Evolutionary conservation across 2,113 vertebrate species (phyloP).

Genomic region (Eolophus roseicapilla): DNA sequence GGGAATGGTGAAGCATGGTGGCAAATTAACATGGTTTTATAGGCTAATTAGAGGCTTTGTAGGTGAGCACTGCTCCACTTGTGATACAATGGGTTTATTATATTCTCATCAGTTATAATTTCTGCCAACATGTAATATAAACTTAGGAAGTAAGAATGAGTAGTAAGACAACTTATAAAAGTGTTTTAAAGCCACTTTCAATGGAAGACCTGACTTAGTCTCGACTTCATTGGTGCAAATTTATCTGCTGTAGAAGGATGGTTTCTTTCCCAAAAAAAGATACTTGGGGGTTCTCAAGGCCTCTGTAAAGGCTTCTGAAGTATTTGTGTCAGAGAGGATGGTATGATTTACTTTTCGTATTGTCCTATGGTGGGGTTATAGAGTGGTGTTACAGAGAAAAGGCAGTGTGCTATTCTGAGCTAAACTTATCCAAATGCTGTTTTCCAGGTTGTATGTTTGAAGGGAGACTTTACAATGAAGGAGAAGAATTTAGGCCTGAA

Average conservation of each 20-base stretch:
- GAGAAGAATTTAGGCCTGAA: constrained; percentile 91
- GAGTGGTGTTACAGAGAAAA: neutral
- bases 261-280: neutral
- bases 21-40: neutral
- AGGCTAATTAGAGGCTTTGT: neutral
- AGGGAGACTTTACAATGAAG: constrained; percentile 89
- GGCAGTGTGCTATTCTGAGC: neutral
- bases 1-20: neutral
- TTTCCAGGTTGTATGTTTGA: constrained; percentile 91
- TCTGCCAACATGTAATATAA: neutral
- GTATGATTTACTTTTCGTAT: neutral
- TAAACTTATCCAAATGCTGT: constrained; percentile 10
- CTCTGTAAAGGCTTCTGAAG: neutral
- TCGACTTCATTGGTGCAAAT: neutral
- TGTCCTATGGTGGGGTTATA: neutral
- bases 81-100: neutral
- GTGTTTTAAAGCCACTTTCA: neutral
- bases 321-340: neutral
- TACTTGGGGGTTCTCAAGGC: neutral
- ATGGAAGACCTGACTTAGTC: neutral
- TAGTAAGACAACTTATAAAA: neutral
- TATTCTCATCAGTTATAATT: neutral
- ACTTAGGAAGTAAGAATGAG: neutral
- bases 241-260: neutral
- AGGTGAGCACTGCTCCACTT: neutral